Evolutionary conservation across 2,113 vertebrate species (phyloP).

Genomic region (Pimephales promelas): DNA sequence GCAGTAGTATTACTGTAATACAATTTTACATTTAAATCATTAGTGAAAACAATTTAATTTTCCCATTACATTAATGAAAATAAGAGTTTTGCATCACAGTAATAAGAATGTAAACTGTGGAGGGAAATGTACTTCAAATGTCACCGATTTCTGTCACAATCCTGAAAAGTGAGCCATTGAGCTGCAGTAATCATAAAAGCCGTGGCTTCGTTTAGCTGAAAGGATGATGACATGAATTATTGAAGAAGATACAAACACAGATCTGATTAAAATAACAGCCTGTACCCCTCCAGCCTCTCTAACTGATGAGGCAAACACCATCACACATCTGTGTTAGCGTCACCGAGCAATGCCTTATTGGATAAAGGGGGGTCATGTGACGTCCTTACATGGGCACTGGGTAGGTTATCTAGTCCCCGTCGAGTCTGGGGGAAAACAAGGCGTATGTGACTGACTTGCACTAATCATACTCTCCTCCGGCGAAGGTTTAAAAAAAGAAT

Average conservation of each 20-base stretch:
- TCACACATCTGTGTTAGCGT: constrained; percentile 58
- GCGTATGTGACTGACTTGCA: constrained; percentile 22
- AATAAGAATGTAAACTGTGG: neutral
- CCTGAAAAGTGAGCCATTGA: constrained; percentile 18
- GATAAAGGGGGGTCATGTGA: constrained; percentile 63
- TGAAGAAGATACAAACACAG: constrained; percentile 42
- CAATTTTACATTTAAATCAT: constrained; percentile 1
- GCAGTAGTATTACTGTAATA: neutral
- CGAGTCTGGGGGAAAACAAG: constrained; percentile 50
- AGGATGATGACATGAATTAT: constrained; percentile 48
- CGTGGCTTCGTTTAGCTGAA: neutral
- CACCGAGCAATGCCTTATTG: constrained; percentile 53
- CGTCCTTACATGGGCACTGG: constrained; percentile 49
- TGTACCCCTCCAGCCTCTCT: constrained; percentile 23
- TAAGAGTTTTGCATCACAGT: neutral
- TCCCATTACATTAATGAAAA: neutral
- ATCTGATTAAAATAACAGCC: constrained; percentile 49
- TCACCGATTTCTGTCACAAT: neutral
- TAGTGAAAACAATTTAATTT: neutral
- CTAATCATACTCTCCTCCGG: constrained; percentile 5
- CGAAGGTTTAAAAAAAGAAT: neutral
- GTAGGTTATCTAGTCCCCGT: constrained; percentile 63
- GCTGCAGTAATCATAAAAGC: constrained; percentile 41
- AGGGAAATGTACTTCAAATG: neutral
- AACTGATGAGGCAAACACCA: constrained; percentile 48